Percentiles rank a stretch among this genome's conserved stretches.
Evolutionary conservation across 1,140 invertebrate genomes (phyloP).

Genomic region (Ips typographus): DNA sequence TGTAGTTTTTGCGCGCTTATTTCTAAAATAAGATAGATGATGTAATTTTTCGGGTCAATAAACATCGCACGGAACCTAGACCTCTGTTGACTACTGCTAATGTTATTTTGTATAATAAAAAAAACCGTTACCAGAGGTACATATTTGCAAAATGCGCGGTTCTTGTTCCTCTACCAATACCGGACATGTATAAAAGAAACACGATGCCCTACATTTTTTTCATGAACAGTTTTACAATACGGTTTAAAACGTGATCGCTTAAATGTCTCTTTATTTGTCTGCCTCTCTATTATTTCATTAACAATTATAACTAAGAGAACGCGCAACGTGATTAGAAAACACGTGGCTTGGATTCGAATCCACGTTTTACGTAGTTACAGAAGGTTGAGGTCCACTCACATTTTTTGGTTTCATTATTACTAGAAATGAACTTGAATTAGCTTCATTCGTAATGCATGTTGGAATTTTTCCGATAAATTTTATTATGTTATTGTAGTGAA

Average conservation of each 20-base stretch:
- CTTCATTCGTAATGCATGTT: too few species aligned
- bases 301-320: slow-evolving; percentile 2
- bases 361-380: slow-evolving; percentile 13
- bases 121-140: slow-evolving; percentile 18
- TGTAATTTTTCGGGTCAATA: slow-evolving; percentile 33
- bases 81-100: slow-evolving; percentile 11
- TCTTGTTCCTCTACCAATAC: neutral
- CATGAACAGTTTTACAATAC: too few species aligned
- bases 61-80: slow-evolving; percentile 14
- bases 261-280: neutral
- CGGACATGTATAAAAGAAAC: neutral
- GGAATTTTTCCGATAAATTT: too few species aligned
- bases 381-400: neutral
- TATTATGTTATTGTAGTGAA: too few species aligned
- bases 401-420: too few species aligned
- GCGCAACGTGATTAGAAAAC: slow-evolving; percentile 28
- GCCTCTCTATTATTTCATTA: slow-evolving; percentile 31
- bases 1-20: slow-evolving; percentile 2
- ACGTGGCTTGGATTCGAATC: slow-evolving; percentile 12
- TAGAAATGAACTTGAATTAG: too few species aligned
- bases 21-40: slow-evolving; percentile 20
- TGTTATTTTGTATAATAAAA: slow-evolving; percentile 14
- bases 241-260: too few species aligned
- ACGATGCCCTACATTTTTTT: neutral
- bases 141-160: slow-evolving; percentile 12